Base-by-base conservation (phyloP, 2,888 invertebrate genomes). In the Apoda limacodes region DNA sequence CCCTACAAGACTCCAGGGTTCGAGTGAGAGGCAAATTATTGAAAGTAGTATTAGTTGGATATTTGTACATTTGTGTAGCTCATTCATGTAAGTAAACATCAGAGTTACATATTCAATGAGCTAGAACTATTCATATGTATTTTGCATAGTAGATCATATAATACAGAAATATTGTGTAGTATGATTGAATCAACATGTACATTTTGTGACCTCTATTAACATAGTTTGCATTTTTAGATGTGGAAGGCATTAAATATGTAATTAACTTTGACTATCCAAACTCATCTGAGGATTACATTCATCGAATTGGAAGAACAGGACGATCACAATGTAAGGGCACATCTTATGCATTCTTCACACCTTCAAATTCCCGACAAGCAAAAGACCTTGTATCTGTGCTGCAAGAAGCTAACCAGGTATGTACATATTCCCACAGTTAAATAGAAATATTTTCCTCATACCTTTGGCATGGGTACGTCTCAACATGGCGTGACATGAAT, bases 201-300 rank as follows among this genome's bases (percentile, higher is more conserved):
- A 10, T 9, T 13, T 14, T 14, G n/a, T 17, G 12, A 12, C 26
- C 19, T n/a, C 28, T 36, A 22, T 29, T 37, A 42, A 43, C 25
- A 26, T 28, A 13, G 10, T 12, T 35, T 35, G 14, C 29, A 20
- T 49, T 70, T 78, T 58, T 84, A 96, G 95, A 96, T 88, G 95
- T 96, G 60, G 94, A 95, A 68, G 95, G 95, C 63, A 94, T 97
- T 58, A 95, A 94, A 81, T 95, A 90, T 82, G 96, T 97, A 46
- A 93, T 96, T 66, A 97, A 96, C 83, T 95, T 90, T 83, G 96
- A 96, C 82, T 97, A 95, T 75, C 96, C 96, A 33, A 92, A 92
- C 70, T 94, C 93, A 37, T 93, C 94, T 32, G 96, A 97, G 70
- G 95, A 96, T 75, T 96, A 96, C 68, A 93, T 96, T 55, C 96